Base-by-base conservation (phyloP, 2,113 vertebrate species). In the Puntigrus tetrazona region DNA sequence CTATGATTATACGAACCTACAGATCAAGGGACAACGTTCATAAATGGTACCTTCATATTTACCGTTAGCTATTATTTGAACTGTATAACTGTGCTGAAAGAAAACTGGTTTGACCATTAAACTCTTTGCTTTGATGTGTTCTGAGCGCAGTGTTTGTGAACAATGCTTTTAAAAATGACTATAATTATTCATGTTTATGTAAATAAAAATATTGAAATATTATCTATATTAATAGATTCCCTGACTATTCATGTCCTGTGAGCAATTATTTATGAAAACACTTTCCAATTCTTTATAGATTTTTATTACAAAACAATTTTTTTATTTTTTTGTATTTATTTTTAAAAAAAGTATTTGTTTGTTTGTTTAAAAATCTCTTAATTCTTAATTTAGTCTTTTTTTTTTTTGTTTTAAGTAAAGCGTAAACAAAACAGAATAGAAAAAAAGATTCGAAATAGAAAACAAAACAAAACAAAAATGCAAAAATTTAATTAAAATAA, bases 21-120 rank as follows among this genome's bases (percentile, higher is more conserved):
- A 34, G 69, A 20, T 9, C 14, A 38, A 25, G n/a, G 31, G 10
- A 29, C 43, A 55, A 50, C 65, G 59, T 50, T 75, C 9, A 63
- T 41, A 47, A 55, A 20, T 78, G 31, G 31, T 55, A 29, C 6
- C 65, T 31, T 65, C 45, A 77, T 63, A 59, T 78, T 78, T 78
- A 41, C 52, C 13, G 1, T 63, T 16, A 29, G 55, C 13, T 0
- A 31, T 31, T 25, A 50, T 18, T 75, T 50, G 0, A 75, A 75
- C 45, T 73, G 11, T 25, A 73, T 13, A n/a, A 43, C 22, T 73
- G 2, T 69, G 22, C 70, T 43, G 2, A 45, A 25, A 14, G n/a
- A 43, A 43, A 22, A 72, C 14, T 11, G 9, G 10, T 36, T 18
- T 14, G 36, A 72, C 22, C 36, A 13, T 72, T 72, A 41, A n/a